These are phyloP conservation scores for Caenorhabditis wallacei DNA, from an alignment of 2,888 invertebrate species.

Conservation along the genomic window DNA sequence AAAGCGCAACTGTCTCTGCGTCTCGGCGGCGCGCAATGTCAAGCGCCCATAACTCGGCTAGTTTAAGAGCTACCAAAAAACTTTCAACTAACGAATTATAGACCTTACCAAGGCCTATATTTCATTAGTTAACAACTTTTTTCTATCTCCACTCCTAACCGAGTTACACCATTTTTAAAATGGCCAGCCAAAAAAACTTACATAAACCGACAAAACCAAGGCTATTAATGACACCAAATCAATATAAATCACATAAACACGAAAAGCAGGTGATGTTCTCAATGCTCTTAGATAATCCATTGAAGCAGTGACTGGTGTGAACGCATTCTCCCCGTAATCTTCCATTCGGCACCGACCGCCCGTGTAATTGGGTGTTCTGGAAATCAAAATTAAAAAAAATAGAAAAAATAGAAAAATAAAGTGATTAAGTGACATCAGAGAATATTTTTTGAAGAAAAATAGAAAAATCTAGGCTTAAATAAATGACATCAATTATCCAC, in stretches of 20 bases:
- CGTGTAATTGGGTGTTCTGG: neutral
- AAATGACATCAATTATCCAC: no score
- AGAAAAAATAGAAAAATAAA: neutral
- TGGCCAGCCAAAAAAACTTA: slow-evolving; percentile 6
- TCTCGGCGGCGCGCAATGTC: no score
- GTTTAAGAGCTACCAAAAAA: no score
- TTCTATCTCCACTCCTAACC: neutral
- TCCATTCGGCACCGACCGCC: slow-evolving; percentile 11
- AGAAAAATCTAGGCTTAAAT: no score
- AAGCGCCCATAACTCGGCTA: no score
- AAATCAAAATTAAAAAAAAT: neutral
- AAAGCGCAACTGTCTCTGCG: no score
- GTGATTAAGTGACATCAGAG: neutral
- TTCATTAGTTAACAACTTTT: neutral
- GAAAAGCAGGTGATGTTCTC: slow-evolving; percentile 38
- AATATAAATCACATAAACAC: slow-evolving; percentile 47
- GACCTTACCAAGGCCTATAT: no score
- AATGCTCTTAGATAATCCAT: slow-evolving; percentile 19
- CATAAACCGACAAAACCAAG: slow-evolving; percentile 35
- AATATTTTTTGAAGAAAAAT: no score
- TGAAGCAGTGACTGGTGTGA: slow-evolving; percentile 9
- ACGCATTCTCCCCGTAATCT: slow-evolving; percentile 37
- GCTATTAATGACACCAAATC: slow-evolving; percentile 29
- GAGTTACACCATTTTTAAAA: neutral
- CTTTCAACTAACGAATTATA: no score